These are phyloP conservation scores for Istiophorus platypterus DNA, from an alignment of 2,113 vertebrate species.

Conservation along the genomic window DNA sequence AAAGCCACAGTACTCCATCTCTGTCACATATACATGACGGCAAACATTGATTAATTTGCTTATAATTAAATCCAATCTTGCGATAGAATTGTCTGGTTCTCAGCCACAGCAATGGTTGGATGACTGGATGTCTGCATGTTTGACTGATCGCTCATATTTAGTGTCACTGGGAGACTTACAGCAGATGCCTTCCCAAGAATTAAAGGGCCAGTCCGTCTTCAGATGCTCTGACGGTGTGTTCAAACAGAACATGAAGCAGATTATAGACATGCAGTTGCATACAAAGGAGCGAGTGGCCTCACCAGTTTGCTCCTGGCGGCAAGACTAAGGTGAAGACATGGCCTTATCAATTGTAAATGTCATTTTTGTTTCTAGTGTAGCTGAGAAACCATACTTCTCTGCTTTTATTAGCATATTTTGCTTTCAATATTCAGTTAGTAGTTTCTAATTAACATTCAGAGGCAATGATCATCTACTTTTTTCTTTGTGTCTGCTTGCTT, in stretches of 20 bases:
- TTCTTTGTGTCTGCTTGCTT: neutral
- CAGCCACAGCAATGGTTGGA: neutral
- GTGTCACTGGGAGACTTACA: neutral
- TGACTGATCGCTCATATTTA: neutral
- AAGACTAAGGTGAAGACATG: neutral
- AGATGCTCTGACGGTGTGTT: neutral
- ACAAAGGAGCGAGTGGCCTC: neutral
- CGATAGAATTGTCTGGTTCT: neutral
- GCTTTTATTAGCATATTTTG: neutral
- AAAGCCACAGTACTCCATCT: neutral
- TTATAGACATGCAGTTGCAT: neutral
- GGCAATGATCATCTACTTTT: neutral
- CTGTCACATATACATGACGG: neutral
- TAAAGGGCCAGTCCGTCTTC: neutral
- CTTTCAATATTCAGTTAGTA: neutral
- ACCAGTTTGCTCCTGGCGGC: neutral
- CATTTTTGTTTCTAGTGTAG: neutral
- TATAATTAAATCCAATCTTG: neutral
- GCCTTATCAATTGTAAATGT: neutral
- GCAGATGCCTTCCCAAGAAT: neutral
- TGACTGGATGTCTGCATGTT: neutral
- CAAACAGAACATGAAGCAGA: neutral
- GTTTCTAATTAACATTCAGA: neutral
- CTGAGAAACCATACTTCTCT: neutral
- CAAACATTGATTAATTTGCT: constrained; percentile 15